These are phyloP conservation scores for Drosophila pseudotakahashii DNA, from an alignment of 2,888 invertebrate species.

Conservation along the genomic window DNA sequence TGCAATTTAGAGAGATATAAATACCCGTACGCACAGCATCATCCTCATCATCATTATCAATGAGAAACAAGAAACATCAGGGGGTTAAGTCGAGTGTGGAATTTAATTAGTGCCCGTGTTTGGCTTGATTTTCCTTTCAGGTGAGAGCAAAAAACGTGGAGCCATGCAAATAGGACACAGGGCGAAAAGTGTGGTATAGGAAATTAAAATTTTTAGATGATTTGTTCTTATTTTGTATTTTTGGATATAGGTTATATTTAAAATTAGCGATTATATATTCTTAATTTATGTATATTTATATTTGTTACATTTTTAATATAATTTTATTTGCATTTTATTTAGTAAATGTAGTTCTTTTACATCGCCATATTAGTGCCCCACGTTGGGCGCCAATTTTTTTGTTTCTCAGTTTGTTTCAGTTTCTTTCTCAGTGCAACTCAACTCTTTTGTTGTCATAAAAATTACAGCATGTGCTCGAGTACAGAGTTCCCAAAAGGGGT, in stretches of 20 bases:
- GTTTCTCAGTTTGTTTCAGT: too few species aligned
- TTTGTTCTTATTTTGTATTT: too few species aligned
- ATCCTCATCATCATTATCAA: constrained; percentile 3
- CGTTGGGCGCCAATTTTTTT: too few species aligned
- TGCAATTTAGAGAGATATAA: constrained; percentile 12
- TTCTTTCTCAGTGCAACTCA: constrained; percentile 33
- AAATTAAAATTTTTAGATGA: not conserved
- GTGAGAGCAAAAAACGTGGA: constrained; percentile 47
- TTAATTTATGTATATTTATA: too few species aligned
- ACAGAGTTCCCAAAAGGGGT: constrained; percentile 9
- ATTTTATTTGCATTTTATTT: too few species aligned
- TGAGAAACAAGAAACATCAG: not conserved
- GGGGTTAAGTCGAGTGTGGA: constrained; percentile 32
- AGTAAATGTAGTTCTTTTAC: too few species aligned
- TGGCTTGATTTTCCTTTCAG: constrained; percentile 15
- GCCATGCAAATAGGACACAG: constrained; percentile 50
- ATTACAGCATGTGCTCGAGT: constrained; percentile 65
- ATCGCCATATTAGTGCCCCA: too few species aligned
- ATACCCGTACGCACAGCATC: constrained; percentile 30
- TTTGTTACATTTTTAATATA: too few species aligned
- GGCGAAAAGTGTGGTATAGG: not conserved
- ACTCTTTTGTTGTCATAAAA: constrained; percentile 56
- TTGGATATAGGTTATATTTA: too few species aligned
- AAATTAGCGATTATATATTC: too few species aligned
- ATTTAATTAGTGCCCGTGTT: constrained; percentile 60